Conservation (phyloP, 92 coral and sea anemone genomes). For the Micromussa lordhowensis region DNA sequence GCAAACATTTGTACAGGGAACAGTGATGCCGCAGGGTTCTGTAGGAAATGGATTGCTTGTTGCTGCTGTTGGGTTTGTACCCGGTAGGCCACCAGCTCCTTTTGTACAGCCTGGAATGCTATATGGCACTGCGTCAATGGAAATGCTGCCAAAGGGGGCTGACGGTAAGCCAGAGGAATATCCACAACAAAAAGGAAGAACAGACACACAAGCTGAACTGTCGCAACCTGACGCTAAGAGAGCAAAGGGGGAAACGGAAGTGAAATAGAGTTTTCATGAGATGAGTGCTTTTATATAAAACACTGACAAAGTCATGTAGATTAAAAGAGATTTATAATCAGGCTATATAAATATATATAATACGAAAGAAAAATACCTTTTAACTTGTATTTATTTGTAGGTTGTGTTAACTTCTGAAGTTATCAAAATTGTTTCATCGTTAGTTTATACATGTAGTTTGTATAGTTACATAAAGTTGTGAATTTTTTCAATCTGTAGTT, state of each 20-base stretch:
- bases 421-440: background rate
- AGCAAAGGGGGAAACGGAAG: conserved; percentile 63
- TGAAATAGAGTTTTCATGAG: conserved; percentile 22
- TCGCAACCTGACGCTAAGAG: conserved; percentile 80
- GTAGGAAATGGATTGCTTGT: conserved; percentile 86
- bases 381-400: conserved; percentile 41
- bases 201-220: conserved; percentile 52
- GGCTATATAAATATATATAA: background rate
- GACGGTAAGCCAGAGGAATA: conserved; percentile 25
- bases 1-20: conserved; percentile 76
- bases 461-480: background rate
- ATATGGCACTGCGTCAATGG: conserved; percentile 63
- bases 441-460: background rate
- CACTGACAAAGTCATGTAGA: background rate
- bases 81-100: conserved; percentile 69
- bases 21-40: conserved; percentile 71
- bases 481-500: background rate
- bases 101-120: conserved; percentile 81
- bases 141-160: conserved; percentile 55
- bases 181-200: conserved; percentile 53
- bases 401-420: conserved; percentile 32
- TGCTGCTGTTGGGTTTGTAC: conserved; percentile 80
- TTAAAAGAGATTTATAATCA: conserved; percentile 28
- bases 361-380: conserved; percentile 11
- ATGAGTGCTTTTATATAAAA: conserved; percentile 10